Base-by-base conservation (phyloP, 92 coral and sea anemone genomes). In the Phenganax stokvisi region DNA sequence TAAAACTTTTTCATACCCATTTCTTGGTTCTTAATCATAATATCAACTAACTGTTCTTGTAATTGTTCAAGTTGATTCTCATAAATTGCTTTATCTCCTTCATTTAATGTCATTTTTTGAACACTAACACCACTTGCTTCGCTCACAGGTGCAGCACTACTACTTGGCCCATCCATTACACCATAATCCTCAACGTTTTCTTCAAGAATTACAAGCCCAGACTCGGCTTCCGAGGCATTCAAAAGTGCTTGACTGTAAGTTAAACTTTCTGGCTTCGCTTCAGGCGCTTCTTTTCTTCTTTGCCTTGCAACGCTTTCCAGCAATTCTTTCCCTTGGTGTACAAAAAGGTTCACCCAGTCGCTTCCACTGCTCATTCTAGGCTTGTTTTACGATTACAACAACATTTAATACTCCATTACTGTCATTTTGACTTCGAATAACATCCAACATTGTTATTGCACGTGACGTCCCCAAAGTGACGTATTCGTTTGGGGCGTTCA, bases 11-110 rank as follows among this genome's bases (percentile, higher is more conserved):
- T 60, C 91, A 83, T 78, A 94, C 98, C 83, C 83, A 85, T 84
- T 37, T 94, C 98, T 79, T 94, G 98, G 30, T 88, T 86, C 44
- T 89, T 85, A n/a, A 94, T 94, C 96, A 94, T 94, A n/a, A 92
- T 79, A 74, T 92, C 92, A 59, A 94, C 97, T 70, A 94, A 88
- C 66, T 94, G 97, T 80, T 94, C 98, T 61, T 94, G 98, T 16
- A 94, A 91, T 66, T 94, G 96, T 9, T 87, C 89, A 0, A 94
- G 88, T 82, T 94, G 98, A 86, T 89, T 88, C 84, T 94, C 98
- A 78, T 94, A 94, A 44, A 94, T 86, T 51, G 83, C 76, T 57
- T 93, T 81, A 66, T 94, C 98, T 9, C 97, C 83, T 5, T 68
- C 65, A 57, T 67, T 57, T 60, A 30, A 11, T 7, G 65, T 15